Evolutionary conservation across 2,888 invertebrate genomes (phyloP).

Genomic region (Boloria selene): DNA sequence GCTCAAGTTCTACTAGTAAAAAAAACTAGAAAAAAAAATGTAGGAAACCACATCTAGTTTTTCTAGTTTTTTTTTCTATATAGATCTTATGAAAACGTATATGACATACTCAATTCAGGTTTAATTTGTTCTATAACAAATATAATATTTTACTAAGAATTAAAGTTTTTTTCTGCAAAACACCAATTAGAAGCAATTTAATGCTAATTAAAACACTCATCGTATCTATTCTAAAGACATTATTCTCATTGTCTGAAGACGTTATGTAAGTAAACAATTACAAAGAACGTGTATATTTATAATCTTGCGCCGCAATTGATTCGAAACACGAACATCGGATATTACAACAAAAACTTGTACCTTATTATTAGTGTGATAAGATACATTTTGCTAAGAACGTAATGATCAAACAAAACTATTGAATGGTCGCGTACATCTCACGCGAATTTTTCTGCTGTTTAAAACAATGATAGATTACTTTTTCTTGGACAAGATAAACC

Average conservation of each 20-base stretch:
- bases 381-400: slow-evolving; percentile 19
- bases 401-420: slow-evolving; percentile 2
- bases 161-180: neutral
- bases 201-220: slow-evolving; percentile 24
- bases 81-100: too few relatives aligned
- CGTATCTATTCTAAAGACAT: slow-evolving; percentile 20
- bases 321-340: slow-evolving; percentile 28
- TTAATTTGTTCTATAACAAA: neutral
- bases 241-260: slow-evolving; percentile 19
- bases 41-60: too few relatives aligned
- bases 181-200: slow-evolving; percentile 10
- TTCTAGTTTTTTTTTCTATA: too few relatives aligned
- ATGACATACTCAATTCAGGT: too few relatives aligned
- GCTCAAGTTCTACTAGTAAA: too few relatives aligned
- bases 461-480: slow-evolving; percentile 13
- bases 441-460: slow-evolving; percentile 25
- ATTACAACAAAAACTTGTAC: neutral
- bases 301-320: slow-evolving; percentile 33
- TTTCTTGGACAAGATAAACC: neutral
- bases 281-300: slow-evolving; percentile 24
- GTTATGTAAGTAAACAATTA: slow-evolving; percentile 32
- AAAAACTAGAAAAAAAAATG: too few relatives aligned
- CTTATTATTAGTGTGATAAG: slow-evolving; percentile 1
- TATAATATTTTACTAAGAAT: neutral
- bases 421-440: slow-evolving; percentile 27